Evolutionary conservation across 2,888 invertebrate genomes (phyloP).

Genomic region (Sabatieria punctata): DNA sequence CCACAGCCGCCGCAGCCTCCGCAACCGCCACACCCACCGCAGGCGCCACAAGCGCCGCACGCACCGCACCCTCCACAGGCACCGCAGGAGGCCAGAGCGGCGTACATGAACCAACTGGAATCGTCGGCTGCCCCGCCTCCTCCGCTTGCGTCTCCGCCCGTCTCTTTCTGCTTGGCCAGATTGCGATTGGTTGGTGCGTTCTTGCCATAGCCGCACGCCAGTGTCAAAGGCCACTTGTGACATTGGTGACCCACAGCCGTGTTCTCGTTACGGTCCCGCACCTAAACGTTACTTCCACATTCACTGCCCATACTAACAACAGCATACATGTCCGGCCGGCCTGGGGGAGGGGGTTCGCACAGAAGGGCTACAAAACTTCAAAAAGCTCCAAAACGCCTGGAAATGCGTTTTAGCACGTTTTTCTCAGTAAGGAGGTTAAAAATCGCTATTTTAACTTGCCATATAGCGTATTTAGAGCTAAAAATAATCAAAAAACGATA

Average conservation of each 20-base stretch:
- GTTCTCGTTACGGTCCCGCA: slow-evolving; percentile 20
- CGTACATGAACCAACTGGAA: slow-evolving; percentile 15
- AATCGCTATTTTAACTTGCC: no score
- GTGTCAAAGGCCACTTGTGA: slow-evolving; percentile 32
- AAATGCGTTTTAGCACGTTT: no score
- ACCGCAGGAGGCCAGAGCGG: slow-evolving; percentile 1
- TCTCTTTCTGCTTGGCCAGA: slow-evolving; percentile 13
- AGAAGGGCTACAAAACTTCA: neutral
- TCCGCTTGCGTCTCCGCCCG: slow-evolving; percentile 11
- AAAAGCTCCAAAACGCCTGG: no score
- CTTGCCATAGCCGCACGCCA: slow-evolving; percentile 37
- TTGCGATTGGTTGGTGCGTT: slow-evolving; percentile 31
- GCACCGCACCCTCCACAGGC: slow-evolving; percentile 16
- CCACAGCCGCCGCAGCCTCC: slow-evolving; percentile 7
- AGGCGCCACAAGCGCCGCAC: slow-evolving; percentile 24
- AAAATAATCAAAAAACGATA: no score
- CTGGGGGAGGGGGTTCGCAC: no score
- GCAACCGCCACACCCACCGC: slow-evolving; percentile 18
- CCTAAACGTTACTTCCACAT: slow-evolving; percentile 9
- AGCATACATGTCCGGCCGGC: neutral
- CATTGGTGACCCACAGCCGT: slow-evolving; percentile 26
- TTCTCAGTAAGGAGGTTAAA: no score
- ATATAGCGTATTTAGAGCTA: no score
- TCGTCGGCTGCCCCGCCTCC: slow-evolving; percentile 17
- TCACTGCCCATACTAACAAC: no score